phyloP scores from a whole-genome alignment of 2,888 invertebrate genomes.

The Rhagium mordax region DNA sequence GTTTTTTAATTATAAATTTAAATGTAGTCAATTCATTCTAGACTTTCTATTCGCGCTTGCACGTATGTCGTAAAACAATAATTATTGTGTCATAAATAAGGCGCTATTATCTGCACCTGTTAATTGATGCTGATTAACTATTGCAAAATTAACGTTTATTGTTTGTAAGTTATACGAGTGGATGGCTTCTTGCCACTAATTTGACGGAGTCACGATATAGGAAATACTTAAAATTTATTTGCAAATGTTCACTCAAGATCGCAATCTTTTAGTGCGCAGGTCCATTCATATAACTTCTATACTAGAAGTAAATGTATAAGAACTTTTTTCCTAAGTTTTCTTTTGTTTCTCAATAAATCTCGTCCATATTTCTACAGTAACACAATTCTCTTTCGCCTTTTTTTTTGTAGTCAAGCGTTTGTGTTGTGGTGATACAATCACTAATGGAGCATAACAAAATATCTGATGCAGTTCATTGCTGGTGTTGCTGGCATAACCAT shows the following conservation, averaged over 20 bases:
- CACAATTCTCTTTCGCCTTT: too few relatives aligned
- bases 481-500: constrained; percentile 46
- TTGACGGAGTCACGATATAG: constrained; percentile 8
- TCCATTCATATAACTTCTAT: too few relatives aligned
- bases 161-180: constrained; percentile 4
- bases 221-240: neutral
- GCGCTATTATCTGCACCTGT: constrained; percentile 40
- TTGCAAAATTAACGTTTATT: constrained; percentile 15
- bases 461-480: constrained; percentile 49
- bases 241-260: neutral
- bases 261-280: neutral
- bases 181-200: neutral
- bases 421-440: constrained; percentile 40
- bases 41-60: constrained; percentile 19
- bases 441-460: constrained; percentile 52
- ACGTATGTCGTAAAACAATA: constrained; percentile 32
- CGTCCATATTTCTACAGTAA: too few relatives aligned
- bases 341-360: too few relatives aligned
- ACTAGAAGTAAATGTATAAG: too few relatives aligned
- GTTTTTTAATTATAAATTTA: constrained; percentile 15
- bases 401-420: neutral
- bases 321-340: too few relatives aligned
- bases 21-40: constrained; percentile 21
- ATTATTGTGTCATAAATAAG: constrained; percentile 38
- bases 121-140: constrained; percentile 37